These are phyloP conservation scores for Aramus guarauna DNA, from an alignment of 2,113 vertebrate species.

Conservation along the genomic window DNA sequence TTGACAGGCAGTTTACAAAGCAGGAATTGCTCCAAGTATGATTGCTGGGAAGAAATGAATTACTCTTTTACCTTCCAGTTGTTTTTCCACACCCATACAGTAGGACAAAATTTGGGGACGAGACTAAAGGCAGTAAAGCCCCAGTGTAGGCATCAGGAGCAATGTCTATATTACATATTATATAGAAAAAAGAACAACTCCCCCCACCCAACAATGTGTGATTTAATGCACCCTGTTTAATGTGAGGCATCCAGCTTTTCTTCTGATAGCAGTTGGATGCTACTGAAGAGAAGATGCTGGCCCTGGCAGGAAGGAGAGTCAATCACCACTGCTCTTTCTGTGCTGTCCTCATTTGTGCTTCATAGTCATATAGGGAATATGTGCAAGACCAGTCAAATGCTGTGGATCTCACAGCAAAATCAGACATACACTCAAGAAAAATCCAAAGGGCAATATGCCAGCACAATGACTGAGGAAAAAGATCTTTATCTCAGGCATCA, in stretches of 20 bases:
- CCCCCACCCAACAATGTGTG: rapidly evolving
- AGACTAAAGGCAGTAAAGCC: neutral
- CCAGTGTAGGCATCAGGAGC: neutral
- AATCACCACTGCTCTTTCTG: neutral
- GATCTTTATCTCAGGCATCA: neutral
- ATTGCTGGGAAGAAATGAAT: neutral
- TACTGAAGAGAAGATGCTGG: neutral
- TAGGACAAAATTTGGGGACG: neutral
- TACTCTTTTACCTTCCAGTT: neutral
- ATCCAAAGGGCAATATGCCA: neutral
- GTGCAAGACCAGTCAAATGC: neutral
- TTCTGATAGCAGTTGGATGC: neutral
- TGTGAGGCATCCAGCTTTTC: neutral
- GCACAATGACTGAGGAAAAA: neutral
- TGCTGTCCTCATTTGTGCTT: neutral
- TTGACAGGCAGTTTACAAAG: neutral
- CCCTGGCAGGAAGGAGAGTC: neutral
- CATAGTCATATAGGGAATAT: neutral
- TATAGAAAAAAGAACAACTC: neutral
- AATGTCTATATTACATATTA: neutral
- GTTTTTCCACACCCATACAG: neutral
- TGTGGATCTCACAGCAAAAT: neutral
- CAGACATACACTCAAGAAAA: neutral
- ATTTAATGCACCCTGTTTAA: neutral
- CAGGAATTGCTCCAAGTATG: neutral